These are phyloP conservation scores for Perca fluviatilis DNA, from an alignment of 2,113 vertebrate genomes.

Conservation along the genomic window DNA sequence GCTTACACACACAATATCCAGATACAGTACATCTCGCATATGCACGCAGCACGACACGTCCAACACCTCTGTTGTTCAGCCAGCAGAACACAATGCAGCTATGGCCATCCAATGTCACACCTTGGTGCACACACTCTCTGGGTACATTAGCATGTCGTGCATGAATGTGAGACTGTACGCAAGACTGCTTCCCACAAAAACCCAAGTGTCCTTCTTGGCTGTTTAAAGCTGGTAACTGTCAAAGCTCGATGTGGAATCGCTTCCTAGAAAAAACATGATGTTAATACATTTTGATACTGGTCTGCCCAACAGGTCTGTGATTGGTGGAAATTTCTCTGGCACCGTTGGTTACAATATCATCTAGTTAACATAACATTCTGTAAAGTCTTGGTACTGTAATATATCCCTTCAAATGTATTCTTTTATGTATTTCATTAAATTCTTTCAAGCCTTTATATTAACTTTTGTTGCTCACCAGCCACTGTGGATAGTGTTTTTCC, in stretches of 20 bases:
- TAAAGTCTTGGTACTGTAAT: no score
- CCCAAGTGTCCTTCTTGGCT: conserved; percentile 17
- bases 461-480: no score
- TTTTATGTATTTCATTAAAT: no score
- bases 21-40: neutral
- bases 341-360: neutral
- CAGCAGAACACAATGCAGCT: conserved; percentile 13
- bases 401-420: no score
- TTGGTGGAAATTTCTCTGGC: neutral
- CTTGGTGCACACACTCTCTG: conserved; percentile 32
- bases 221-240: conserved; percentile 37
- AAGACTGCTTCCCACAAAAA: conserved; percentile 25
- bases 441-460: no score
- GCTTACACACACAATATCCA: conserved; percentile 9
- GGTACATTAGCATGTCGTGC: conserved; percentile 44
- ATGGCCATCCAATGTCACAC: conserved; percentile 17
- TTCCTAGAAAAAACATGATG: neutral
- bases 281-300: conserved; percentile 2
- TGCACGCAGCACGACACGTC: no score
- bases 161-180: conserved; percentile 33
- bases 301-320: neutral
- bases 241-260: neutral
- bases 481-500: no score
- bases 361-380: neutral
- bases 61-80: conserved; percentile 22